These are phyloP conservation scores for Sebastes elongatus DNA, from an alignment of 2,797 vertebrate species.

Conservation along the genomic window DNA sequence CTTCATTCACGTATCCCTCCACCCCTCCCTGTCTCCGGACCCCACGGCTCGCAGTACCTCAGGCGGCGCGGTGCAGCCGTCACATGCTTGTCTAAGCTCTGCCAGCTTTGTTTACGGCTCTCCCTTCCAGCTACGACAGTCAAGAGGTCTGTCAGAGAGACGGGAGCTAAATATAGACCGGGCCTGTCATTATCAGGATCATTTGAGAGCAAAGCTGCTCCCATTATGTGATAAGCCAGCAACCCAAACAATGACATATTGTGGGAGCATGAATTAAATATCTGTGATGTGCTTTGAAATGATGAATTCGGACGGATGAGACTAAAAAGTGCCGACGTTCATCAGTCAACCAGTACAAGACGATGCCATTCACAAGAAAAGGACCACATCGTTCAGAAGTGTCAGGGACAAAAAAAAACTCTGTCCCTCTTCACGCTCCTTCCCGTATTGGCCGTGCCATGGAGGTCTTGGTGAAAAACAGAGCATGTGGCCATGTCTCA, in stretches of 20 bases:
- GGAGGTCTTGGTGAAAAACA: slow-evolving; percentile 37
- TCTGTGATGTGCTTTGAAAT: background rate
- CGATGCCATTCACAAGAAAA: background rate
- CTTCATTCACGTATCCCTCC: slow-evolving; percentile 15
- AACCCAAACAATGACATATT: slow-evolving; percentile 41
- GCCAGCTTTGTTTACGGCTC: slow-evolving; percentile 73
- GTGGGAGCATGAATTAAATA: background rate
- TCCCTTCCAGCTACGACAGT: slow-evolving; percentile 36
- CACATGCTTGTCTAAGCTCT: slow-evolving; percentile 65
- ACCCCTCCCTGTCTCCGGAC: slow-evolving; percentile 5
- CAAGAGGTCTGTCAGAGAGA: slow-evolving; percentile 50
- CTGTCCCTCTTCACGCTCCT: background rate
- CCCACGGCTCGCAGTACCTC: slow-evolving; percentile 30
- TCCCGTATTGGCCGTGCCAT: slow-evolving; percentile 14
- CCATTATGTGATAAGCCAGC: slow-evolving; percentile 50
- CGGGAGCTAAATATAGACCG: slow-evolving; percentile 64
- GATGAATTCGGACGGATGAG: background rate
- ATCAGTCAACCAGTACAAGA: background rate
- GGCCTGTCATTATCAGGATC: slow-evolving; percentile 72
- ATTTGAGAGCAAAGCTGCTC: slow-evolving; percentile 61
- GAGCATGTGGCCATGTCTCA: slow-evolving; percentile 47
- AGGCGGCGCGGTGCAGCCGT: slow-evolving; percentile 28
- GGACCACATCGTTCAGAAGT: background rate
- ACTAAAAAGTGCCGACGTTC: background rate
- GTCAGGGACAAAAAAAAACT: slow-evolving; percentile 8